A percentile compares a stretch with the other conserved stretches of the same genome.
Conservation (phyloP, 2,113 vertebrate genomes). For the Amia ocellicauda region DNA sequence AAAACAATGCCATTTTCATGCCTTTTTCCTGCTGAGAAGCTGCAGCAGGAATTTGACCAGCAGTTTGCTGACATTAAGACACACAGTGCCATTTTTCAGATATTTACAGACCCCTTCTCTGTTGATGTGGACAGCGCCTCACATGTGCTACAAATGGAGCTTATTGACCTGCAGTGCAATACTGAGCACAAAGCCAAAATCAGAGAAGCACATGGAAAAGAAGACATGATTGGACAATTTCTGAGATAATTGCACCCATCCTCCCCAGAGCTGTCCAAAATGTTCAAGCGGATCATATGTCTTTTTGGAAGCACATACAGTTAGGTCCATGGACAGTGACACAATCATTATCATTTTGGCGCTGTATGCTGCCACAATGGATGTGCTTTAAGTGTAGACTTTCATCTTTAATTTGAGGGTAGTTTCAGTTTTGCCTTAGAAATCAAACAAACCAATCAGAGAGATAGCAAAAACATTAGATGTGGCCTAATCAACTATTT, state of each 20-base stretch:
- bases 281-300: conserved; percentile 19
- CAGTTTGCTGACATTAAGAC: conserved; percentile 19
- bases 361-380: too few relatives aligned
- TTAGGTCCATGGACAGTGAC: too few relatives aligned
- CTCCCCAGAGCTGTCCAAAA: conserved; percentile 24
- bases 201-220: conserved; percentile 17
- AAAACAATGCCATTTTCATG: conserved; percentile 16
- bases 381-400: too few relatives aligned
- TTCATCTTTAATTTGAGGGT: too few relatives aligned
- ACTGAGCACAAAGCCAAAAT: conserved; percentile 23
- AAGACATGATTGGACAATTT: conserved; percentile 25
- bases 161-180: too few relatives aligned
- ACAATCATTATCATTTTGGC: too few relatives aligned
- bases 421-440: too few relatives aligned
- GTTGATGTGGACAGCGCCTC: conserved; percentile 21
- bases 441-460: too few relatives aligned
- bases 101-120: conserved; percentile 25
- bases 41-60: too few relatives aligned
- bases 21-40: too few relatives aligned
- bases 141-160: conserved; percentile 18
- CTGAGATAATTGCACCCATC: conserved; percentile 12
- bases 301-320: conserved; percentile 27
- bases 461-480: too few relatives aligned
- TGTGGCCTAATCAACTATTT: too few relatives aligned
- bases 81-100: conserved; percentile 18